phyloP scores from a whole-genome alignment of 23 tunicate genomes.

The Ascidia mentula region DNA sequence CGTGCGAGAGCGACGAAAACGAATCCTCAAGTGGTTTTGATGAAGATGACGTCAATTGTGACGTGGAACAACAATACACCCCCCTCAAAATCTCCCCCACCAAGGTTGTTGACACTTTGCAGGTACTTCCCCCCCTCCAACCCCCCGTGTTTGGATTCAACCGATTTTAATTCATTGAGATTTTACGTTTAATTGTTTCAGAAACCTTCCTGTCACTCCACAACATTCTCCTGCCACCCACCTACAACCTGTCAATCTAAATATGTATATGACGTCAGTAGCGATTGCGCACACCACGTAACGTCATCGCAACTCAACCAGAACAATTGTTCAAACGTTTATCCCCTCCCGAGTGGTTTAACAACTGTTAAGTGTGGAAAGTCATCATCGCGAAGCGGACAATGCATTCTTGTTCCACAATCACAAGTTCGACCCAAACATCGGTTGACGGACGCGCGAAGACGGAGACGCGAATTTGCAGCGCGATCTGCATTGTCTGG shows the following conservation, averaged over 20 bases:
- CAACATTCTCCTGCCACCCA: background rate
- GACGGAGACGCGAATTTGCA: conserved; percentile 54
- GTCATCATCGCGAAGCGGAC: background rate
- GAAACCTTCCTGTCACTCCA: background rate
- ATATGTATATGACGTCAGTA: background rate
- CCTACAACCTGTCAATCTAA: conserved; percentile 3
- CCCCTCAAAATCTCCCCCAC: background rate
- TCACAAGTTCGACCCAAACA: background rate
- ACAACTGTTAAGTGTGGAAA: background rate
- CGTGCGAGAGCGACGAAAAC: conserved; percentile 45
- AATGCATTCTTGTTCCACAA: background rate
- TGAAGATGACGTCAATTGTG: conserved; percentile 38
- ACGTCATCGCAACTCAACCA: conserved; percentile 4
- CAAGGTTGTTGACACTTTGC: background rate
- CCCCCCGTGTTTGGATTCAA: background rate
- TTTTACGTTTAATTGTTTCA: background rate
- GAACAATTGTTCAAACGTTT: background rate
- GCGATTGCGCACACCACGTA: background rate
- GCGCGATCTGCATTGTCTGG: conserved; percentile 52
- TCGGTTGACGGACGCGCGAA: conserved; percentile 25
- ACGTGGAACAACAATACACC: background rate
- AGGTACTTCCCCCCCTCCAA: background rate
- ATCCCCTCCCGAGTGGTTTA: background rate
- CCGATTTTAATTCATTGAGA: background rate
- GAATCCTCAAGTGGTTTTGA: conserved; percentile 77